Conservation (phyloP, 2,113 vertebrate genomes). For the Salvelinus namaycush region DNA sequence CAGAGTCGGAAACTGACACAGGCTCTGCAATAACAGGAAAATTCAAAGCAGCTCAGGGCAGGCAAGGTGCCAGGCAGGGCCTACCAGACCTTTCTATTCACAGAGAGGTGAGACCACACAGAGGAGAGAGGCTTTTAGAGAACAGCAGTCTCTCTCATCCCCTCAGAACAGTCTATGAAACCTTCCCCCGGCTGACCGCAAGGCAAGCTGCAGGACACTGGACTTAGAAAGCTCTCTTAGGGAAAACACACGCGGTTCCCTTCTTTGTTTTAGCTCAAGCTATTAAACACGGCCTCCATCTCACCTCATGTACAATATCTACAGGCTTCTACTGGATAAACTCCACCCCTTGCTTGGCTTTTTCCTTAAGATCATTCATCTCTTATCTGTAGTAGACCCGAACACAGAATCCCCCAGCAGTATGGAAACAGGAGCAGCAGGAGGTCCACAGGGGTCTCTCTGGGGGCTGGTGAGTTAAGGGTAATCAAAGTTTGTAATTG, state of each 20-base stretch:
- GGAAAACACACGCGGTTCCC: too few species aligned
- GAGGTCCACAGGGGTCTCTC: background rate
- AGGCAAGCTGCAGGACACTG: background rate
- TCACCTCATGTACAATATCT: too few species aligned
- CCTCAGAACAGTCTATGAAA: background rate
- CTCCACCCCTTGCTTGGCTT: too few species aligned
- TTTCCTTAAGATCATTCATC: too few species aligned
- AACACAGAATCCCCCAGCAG: too few species aligned
- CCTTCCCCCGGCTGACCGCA: background rate
- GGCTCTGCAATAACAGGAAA: conserved; percentile 67
- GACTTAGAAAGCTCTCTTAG: background rate
- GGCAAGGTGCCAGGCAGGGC: conserved; percentile 1
- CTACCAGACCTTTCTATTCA: conserved; percentile 3
- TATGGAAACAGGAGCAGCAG: background rate
- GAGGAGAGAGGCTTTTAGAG: background rate
- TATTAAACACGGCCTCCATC: too few species aligned
- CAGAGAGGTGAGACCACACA: conserved; percentile 7
- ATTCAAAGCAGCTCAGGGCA: conserved; percentile 21
- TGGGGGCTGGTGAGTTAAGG: conserved; percentile 30
- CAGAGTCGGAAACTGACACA: conserved; percentile 49
- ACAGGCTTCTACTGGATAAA: too few species aligned
- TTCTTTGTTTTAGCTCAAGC: too few species aligned
- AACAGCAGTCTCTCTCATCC: background rate
- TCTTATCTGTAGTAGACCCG: too few species aligned
- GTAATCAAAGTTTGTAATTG: conserved; percentile 59